Evolutionary conservation across 2,888 invertebrate genomes (phyloP), one percentile per base, ranked within the genome.

Genomic region (Cheilosia urbana): DNA sequence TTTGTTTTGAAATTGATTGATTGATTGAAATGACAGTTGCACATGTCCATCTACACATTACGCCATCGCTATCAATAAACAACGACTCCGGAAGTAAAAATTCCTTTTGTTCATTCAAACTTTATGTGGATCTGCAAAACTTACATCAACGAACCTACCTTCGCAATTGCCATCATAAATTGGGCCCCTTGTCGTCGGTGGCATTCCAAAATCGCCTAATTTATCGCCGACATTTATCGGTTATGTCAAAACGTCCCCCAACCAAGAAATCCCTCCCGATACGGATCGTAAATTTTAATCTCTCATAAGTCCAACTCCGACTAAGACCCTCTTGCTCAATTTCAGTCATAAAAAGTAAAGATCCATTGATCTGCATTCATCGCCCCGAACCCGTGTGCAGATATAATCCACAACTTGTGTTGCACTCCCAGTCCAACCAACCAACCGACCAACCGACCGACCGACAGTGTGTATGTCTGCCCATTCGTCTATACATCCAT

Each of bases 281-380:
- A 34, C 27, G 68, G 62, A 75, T 69, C 75, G 63, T 81, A 81
- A 75, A 81, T 75, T 69, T 75, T 45, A 19, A 81, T 63, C 57
- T 19, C 63, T 57, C 55, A 62, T 57, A 81, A 75, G 55, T 63
- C 62, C 55, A 62, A 15, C n/a, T 11, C 13, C n/a, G 57, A n/a
- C 6, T 15, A n/a, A 19, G 4, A 66, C 37, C 53, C 47, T 17
- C 73, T 75, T 63, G 62, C 68, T n/a, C 11, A 72, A 72, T 19
- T 27, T 24, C 51, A 42, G 53, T 19, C 30, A 66, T 19, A 15
- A 37, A 42, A 19, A 51, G 19, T 37, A 73, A 65, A 71, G 49
- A 71, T 65, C 53, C 62, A 68, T 63, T 57, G 81, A 75, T 75
- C 81, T 51, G 66, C 45, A 75, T 68, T 55, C 55, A 75, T 73